phyloP scores from a whole-genome alignment of 2,113 vertebrate genomes.

The Peromyscus leucopus region DNA sequence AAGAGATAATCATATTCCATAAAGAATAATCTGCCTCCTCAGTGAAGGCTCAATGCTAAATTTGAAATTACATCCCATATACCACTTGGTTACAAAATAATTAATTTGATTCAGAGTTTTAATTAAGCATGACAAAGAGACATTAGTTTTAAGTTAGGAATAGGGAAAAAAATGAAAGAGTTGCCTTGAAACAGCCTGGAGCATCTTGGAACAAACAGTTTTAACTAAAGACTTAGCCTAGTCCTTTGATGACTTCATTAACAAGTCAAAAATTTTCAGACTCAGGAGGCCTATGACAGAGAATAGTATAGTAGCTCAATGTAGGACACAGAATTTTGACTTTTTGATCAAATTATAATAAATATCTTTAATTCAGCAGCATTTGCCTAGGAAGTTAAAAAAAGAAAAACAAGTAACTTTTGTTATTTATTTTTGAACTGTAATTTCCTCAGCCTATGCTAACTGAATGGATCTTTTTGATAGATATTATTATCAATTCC shows the following conservation, averaged over 20 bases:
- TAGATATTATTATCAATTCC: slow-evolving; percentile 73
- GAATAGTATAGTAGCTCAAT: slow-evolving; percentile 89
- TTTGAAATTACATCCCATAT: slow-evolving; percentile 79
- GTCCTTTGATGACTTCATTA: slow-evolving; percentile 88
- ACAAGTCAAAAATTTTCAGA: slow-evolving; percentile 86
- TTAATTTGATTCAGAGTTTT: slow-evolving; percentile 86
- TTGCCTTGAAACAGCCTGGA: slow-evolving; percentile 83
- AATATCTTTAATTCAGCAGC: slow-evolving; percentile 89
- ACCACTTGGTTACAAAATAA: slow-evolving; percentile 85
- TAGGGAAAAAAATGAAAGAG: slow-evolving; percentile 58
- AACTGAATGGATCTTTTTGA: slow-evolving; percentile 65
- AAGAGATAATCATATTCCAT: slow-evolving; percentile 71
- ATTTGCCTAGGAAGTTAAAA: slow-evolving; percentile 83
- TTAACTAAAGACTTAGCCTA: slow-evolving; percentile 86
- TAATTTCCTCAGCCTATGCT: slow-evolving; percentile 77
- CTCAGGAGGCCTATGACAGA: slow-evolving; percentile 86
- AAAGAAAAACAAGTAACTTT: slow-evolving; percentile 75
- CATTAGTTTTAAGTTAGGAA: slow-evolving; percentile 84
- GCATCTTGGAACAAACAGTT: slow-evolving; percentile 88
- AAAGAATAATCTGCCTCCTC: slow-evolving; percentile 67
- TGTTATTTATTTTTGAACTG: slow-evolving; percentile 86
- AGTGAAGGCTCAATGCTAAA: slow-evolving; percentile 80
- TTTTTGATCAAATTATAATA: slow-evolving; percentile 90
- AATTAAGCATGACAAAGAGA: slow-evolving; percentile 85
- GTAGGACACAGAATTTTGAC: slow-evolving; percentile 87